These are phyloP conservation scores for Cataglyphis cursor DNA, from an alignment of 2,888 invertebrate species.

Conservation along the genomic window DNA sequence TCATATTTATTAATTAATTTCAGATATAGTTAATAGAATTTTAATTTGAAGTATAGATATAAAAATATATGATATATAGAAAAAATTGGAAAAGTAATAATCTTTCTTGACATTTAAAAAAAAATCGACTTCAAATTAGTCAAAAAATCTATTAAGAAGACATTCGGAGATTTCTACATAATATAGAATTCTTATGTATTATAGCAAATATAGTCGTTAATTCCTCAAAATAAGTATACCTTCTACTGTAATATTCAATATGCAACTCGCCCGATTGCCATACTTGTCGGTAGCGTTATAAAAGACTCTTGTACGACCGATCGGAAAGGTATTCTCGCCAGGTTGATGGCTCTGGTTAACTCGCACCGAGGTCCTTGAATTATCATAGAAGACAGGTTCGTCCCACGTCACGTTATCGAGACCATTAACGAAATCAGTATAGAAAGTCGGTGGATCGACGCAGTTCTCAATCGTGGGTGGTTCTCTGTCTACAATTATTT, in stretches of 20 bases:
- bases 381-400: conserved; percentile 89
- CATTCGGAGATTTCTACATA: neutral
- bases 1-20: neutral
- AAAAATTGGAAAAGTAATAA: neutral
- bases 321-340: conserved; percentile 87
- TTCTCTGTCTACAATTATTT: conserved; percentile 87
- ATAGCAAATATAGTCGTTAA: neutral
- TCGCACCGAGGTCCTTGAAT: conserved; percentile 86
- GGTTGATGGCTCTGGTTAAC: conserved; percentile 86
- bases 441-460: conserved; percentile 88
- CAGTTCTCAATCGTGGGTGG: conserved; percentile 89
- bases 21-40: neutral
- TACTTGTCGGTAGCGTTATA: conserved; percentile 89
- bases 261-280: conserved; percentile 89
- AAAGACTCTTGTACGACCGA: conserved; percentile 88
- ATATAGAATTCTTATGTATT: neutral
- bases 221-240: conserved; percentile 82
- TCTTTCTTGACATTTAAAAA: neutral
- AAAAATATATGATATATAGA: neutral
- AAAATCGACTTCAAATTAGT: neutral
- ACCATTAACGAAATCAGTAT: conserved; percentile 80
- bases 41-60: neutral
- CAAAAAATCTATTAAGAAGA: neutral
- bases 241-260: conserved; percentile 89
- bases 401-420: conserved; percentile 88